These are phyloP conservation scores for Listrodromus nycthemerus DNA, from an alignment of 2,888 invertebrate species.

Conservation along the genomic window DNA sequence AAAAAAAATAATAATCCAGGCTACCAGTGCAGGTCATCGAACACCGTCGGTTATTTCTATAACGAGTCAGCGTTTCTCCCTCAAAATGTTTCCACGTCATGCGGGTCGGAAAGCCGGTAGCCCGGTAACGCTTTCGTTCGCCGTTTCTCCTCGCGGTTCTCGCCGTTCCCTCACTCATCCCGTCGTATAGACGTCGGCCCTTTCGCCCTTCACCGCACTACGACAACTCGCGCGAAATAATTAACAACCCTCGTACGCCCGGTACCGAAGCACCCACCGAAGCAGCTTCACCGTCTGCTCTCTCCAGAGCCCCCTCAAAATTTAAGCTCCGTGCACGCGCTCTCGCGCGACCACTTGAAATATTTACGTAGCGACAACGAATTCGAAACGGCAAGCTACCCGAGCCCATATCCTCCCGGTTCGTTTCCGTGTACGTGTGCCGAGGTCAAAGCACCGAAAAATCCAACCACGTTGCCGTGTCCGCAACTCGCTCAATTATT, in stretches of 20 bases:
- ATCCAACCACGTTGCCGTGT: not conserved
- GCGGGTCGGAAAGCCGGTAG: not conserved
- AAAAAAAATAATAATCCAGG: not conserved
- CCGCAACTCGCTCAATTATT: conserved; percentile 22
- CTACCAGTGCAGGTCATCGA: conserved; percentile 30
- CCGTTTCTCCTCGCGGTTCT: conserved; percentile 66
- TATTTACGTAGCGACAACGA: conserved; percentile 74
- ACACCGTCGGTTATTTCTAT: conserved; percentile 7
- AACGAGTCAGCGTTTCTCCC: conserved; percentile 21
- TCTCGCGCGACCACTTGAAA: conserved; percentile 73
- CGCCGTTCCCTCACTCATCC: conserved; percentile 65
- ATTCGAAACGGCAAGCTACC: conserved; percentile 65
- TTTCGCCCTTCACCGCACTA: conserved; percentile 36
- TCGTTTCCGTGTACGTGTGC: conserved; percentile 1
- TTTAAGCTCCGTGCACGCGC: conserved; percentile 72
- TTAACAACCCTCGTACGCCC: conserved; percentile 78
- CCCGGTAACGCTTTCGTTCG: conserved; percentile 61
- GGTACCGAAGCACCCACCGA: conserved; percentile 45
- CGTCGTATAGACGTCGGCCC: conserved; percentile 53
- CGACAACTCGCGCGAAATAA: conserved; percentile 80
- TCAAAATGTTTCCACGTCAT: conserved; percentile 56
- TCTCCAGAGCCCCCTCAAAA: conserved; percentile 69
- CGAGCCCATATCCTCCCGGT: not conserved
- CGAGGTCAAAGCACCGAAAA: conserved; percentile 20
- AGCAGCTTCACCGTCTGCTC: conserved; percentile 42